A percentile compares a stretch with the other conserved stretches of the same genome.
phyloP scores from a whole-genome alignment of 2,113 vertebrate species.

The Phoxinus phoxinus region DNA sequence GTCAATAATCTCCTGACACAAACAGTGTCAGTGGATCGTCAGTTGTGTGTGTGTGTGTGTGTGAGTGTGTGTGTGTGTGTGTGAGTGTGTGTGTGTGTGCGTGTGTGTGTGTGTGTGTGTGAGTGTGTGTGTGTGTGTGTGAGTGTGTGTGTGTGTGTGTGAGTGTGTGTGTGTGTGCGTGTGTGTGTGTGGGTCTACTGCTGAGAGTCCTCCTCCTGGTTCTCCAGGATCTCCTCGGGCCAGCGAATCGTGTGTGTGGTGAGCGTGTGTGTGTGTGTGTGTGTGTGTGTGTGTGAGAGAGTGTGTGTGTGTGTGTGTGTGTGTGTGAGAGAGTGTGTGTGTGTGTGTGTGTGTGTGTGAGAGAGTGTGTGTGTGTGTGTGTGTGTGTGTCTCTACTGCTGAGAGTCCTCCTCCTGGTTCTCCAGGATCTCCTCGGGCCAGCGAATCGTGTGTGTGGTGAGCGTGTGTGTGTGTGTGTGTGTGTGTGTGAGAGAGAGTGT shows the following conservation, averaged over 20 bases:
- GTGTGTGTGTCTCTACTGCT: slow-evolving; percentile 65
- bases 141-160: too few species aligned
- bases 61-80: slow-evolving; percentile 18
- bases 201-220: slow-evolving; percentile 78
- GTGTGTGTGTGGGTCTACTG: too few species aligned
- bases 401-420: slow-evolving; percentile 79
- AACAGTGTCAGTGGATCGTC: neutral
- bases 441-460: neutral
- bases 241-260: neutral
- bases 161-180: too few species aligned
- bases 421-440: slow-evolving; percentile 87
- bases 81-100: slow-evolving; percentile 17
- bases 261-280: slow-evolving; percentile 9
- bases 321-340: slow-evolving; percentile 3
- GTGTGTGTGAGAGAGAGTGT: slow-evolving; percentile 22
- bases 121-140: neutral
- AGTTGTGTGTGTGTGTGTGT: slow-evolving; percentile 9
- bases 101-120: slow-evolving; percentile 24
- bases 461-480: slow-evolving; percentile 3
- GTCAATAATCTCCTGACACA: neutral
- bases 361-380: slow-evolving; percentile 18
- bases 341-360: neutral
- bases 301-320: neutral
- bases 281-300: slow-evolving; percentile 27
- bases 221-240: slow-evolving; percentile 87